Evolutionary conservation across 2,113 vertebrate species (phyloP).

Genomic region (Lagopus leucura): DNA sequence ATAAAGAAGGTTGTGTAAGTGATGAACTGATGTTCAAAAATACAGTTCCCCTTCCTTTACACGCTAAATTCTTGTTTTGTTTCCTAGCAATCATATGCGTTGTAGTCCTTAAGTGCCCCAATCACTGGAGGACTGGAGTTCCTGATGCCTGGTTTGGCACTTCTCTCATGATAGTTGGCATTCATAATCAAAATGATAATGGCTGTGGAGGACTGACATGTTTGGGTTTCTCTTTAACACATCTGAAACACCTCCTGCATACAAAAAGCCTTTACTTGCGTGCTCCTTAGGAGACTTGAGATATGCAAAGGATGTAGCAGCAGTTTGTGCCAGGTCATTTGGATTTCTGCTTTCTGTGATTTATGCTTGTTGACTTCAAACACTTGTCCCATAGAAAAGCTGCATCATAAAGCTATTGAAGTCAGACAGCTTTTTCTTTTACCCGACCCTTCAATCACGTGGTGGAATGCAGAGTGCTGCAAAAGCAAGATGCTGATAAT

Average conservation of each 20-base stretch:
- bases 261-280: fast-evolving
- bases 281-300: neutral
- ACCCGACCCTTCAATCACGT: neutral
- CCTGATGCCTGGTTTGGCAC: neutral
- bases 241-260: neutral
- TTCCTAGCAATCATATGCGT: neutral
- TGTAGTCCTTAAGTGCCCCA: neutral
- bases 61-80: neutral
- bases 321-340: neutral
- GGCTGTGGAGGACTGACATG: neutral
- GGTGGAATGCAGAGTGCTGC: conserved; percentile 1
- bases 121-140: neutral
- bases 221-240: neutral
- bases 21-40: neutral
- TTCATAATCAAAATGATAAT: neutral
- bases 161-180: fast-evolving
- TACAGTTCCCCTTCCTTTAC: neutral
- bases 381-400: neutral
- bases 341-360: neutral
- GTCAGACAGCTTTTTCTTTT: conserved; percentile 5
- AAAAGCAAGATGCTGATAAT: neutral
- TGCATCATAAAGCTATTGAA: neutral
- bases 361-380: neutral
- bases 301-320: neutral
- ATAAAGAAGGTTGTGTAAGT: neutral